Base-by-base conservation (phyloP, 2,888 invertebrate species). In the Plutella xylostella region DNA sequence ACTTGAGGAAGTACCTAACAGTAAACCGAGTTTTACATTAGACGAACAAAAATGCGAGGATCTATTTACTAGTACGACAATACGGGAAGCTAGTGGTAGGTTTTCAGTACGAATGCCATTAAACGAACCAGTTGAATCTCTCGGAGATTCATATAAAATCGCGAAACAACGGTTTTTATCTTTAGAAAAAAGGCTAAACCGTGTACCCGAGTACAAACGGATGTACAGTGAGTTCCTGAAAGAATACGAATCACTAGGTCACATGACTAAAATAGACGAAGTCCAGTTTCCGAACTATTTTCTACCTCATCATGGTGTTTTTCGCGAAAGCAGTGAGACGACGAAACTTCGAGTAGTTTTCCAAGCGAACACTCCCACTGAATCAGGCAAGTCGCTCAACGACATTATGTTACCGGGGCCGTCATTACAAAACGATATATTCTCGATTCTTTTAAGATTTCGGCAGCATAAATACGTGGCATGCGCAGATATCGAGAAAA, bases 401-500 rank as follows among this genome's bases (percentile, higher is more conserved):
- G 50, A 53, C 6, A 48, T 55, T 17, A 53, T 54, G 34, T 18
- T 17, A 1, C 35, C 47, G 15, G 51, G 55, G 0, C 50, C 55
- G 2, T 22, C 43, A 1, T 37, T 55, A 6, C 54, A 56, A 31
- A 49, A 49, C 34, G 53, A 56, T 21, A 18, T 57, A 2, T 43
- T 54, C 12, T 44, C 45, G 0, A 52, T 54, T 11, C 40, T 55
- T 4, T 21, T 54, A 2, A 40, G 55, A 1, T 55, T 52, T 31
- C 14, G 52, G 6, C 51, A 55, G 28, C 49, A 51, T 20, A 47
- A 48, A 42, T 52, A 46, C 25, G 48, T 51, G 5, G 46, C 48
- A 3, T 46, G 47, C 1, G 52, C 51, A 4, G 53, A 54, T 25
- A 46, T 54, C 1, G 44, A 52, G 37, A 50, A 60, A 51, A 63